Conservation (phyloP, 2,113 vertebrate species). For the Pelusios castaneus region DNA sequence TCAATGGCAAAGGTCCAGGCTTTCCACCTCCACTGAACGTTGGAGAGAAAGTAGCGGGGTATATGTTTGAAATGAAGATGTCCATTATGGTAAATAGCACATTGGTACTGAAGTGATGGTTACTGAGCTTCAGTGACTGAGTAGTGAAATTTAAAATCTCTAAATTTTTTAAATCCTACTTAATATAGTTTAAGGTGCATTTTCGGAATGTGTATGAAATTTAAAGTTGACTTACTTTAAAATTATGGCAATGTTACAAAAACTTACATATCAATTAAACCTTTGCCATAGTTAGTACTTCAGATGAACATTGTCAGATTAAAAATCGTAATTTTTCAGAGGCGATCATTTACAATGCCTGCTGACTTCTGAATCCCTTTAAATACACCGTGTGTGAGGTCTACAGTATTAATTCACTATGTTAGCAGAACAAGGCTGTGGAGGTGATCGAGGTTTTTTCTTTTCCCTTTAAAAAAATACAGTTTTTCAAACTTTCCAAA, state of each 20-base stretch:
- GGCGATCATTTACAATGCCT: neutral
- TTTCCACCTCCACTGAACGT: neutral
- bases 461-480: neutral
- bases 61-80: neutral
- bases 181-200: neutral
- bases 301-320: neutral
- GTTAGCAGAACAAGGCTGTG: neutral
- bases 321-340: neutral
- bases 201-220: conserved; percentile 15
- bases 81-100: conserved; percentile 26
- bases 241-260: neutral
- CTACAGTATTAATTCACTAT: neutral
- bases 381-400: neutral
- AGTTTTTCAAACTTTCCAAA: neutral
- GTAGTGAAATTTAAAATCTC: neutral
- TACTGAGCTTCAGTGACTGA: neutral
- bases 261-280: neutral
- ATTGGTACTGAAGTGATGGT: neutral
- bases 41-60: neutral
- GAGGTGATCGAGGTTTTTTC: neutral
- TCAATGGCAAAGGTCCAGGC: neutral
- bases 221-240: neutral
- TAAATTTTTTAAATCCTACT: neutral
- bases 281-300: neutral
- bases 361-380: neutral